Percentiles rank a stretch among this genome's conserved stretches.
Conservation (phyloP, 2,888 invertebrate species). For the Lamproptera curius region DNA sequence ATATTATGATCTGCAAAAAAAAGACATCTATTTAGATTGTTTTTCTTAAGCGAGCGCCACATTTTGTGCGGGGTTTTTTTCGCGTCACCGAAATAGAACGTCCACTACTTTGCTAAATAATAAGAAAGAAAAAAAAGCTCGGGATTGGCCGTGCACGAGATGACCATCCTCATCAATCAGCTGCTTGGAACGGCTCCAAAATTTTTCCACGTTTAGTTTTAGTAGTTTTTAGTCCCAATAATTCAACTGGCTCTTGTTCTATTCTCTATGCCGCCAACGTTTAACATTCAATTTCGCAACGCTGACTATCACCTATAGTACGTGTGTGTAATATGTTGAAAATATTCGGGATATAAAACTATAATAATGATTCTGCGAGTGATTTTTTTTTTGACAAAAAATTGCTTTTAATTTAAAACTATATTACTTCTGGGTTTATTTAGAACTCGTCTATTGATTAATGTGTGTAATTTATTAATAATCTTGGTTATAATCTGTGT, state of each 20-base stretch:
- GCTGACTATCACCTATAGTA: no score
- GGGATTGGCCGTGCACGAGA: constrained; percentile 77
- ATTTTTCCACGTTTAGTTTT: constrained; percentile 77
- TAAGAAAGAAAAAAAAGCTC: constrained; percentile 77
- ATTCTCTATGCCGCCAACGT: constrained; percentile 36
- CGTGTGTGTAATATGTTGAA: no score
- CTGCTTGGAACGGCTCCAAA: constrained; percentile 74
- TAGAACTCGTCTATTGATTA: no score
- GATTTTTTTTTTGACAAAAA: no score
- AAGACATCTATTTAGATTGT: constrained; percentile 20
- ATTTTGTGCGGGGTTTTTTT: constrained; percentile 70
- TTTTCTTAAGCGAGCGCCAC: constrained; percentile 50
- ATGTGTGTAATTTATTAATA: no score
- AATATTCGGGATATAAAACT: no score
- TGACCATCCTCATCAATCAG: constrained; percentile 79
- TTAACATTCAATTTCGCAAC: constrained; percentile 12
- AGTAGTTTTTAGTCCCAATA: constrained; percentile 67
- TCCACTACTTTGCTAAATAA: constrained; percentile 76
- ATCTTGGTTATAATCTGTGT: no score
- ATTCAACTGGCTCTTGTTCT: constrained; percentile 59
- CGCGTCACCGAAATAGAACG: constrained; percentile 72
- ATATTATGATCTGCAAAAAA: no score
- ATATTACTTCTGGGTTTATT: no score
- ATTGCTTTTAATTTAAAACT: no score
- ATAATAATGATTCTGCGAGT: no score